Percentiles rank a stretch among this genome's conserved stretches.
Conservation (phyloP, 2,888 invertebrate species). For the Zeuzera pyrina region DNA sequence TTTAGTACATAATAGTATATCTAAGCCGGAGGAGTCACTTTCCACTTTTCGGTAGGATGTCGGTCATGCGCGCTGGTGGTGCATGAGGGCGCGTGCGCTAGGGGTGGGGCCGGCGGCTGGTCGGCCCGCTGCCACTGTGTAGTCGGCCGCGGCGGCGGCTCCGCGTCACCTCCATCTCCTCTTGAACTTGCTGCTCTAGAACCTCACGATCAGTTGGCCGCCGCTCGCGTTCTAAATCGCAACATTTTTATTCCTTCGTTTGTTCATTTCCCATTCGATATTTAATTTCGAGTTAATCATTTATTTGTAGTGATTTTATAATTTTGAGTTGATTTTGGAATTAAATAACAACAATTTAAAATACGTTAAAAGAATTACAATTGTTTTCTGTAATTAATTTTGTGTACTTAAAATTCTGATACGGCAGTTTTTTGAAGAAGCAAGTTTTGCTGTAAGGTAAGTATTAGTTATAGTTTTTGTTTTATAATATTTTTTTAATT, state of each 20-base stretch:
- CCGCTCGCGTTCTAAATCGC: conserved; percentile 46
- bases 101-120: conserved; percentile 62
- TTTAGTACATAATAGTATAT: conserved; percentile 69
- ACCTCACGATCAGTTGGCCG: conserved; percentile 47
- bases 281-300: conserved; percentile 31
- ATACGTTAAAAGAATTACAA: conserved; percentile 23
- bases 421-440: conserved; percentile 12
- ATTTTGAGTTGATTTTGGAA: conserved; percentile 32
- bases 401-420: conserved; percentile 36
- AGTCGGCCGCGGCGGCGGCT: conserved; percentile 62
- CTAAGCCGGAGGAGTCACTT: conserved; percentile 71
- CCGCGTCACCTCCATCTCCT: conserved; percentile 36
- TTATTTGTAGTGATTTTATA: conserved; percentile 44
- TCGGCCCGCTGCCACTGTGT: conserved; percentile 62
- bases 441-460: conserved; percentile 19
- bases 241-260: conserved; percentile 38
- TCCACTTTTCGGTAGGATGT: conserved; percentile 68
- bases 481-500: not conserved
- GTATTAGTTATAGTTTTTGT: conserved; percentile 15
- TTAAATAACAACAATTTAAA: conserved; percentile 15
- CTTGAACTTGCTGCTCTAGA: conserved; percentile 28
- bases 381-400: conserved; percentile 47
- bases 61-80: conserved; percentile 57
- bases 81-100: conserved; percentile 50
- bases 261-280: conserved; percentile 33